Conservation (phyloP, 2,888 invertebrate genomes). For the Myathropa florea region DNA sequence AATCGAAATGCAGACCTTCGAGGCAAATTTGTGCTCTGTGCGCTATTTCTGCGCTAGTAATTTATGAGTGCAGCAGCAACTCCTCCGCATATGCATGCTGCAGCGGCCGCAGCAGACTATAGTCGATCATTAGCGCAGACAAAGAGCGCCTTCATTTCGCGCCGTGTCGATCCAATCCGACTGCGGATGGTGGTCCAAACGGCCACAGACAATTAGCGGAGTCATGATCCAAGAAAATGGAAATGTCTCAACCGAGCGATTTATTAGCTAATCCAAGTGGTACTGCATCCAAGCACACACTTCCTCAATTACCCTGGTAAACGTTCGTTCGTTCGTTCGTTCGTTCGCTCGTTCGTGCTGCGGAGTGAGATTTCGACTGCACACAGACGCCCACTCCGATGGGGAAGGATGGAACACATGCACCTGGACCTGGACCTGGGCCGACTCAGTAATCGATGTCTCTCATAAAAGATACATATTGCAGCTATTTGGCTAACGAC, state of each 20-base stretch:
- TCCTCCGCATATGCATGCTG: slow-evolving; percentile 53
- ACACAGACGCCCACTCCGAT: slow-evolving; percentile 54
- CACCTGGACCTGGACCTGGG: slow-evolving; percentile 44
- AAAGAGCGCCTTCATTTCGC: slow-evolving; percentile 57
- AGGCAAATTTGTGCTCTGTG: slow-evolving; percentile 38
- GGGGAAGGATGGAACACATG: slow-evolving; percentile 54
- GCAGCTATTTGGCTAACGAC: slow-evolving; percentile 65
- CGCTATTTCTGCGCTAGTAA: slow-evolving; percentile 20
- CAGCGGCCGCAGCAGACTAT: slow-evolving; percentile 20
- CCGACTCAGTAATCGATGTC: slow-evolving; percentile 58
- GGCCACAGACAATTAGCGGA: slow-evolving; percentile 65
- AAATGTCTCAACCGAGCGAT: slow-evolving; percentile 69
- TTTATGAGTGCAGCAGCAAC: slow-evolving; percentile 50
- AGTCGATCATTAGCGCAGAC: slow-evolving; percentile 67
- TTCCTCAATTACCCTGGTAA: slow-evolving; percentile 66
- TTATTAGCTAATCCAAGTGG: slow-evolving; percentile 71
- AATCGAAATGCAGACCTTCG: slow-evolving; percentile 56
- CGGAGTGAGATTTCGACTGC: slow-evolving; percentile 45
- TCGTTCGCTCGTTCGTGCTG: too few species aligned
- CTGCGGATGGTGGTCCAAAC: slow-evolving; percentile 58
- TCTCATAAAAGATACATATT: slow-evolving; percentile 69
- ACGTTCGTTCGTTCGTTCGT: too few species aligned
- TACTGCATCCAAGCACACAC: slow-evolving; percentile 68
- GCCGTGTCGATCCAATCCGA: slow-evolving; percentile 14
- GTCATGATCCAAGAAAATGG: slow-evolving; percentile 71